Conservation (phyloP, 2,797 vertebrate genomes). For the Loris lydekkerianus region DNA sequence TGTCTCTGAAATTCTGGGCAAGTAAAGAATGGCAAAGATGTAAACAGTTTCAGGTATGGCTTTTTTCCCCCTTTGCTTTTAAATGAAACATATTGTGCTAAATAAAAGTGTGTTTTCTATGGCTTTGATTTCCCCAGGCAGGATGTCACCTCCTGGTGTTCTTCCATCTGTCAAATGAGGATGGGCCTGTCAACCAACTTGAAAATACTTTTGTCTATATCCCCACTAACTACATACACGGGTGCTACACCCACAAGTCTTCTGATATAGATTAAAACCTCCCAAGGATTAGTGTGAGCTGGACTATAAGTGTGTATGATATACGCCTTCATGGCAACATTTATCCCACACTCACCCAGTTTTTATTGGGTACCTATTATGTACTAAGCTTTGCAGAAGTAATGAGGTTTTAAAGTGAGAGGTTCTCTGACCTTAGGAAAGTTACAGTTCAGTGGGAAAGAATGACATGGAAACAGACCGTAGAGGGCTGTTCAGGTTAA, state of each 20-base stretch:
- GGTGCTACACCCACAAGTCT: neutral
- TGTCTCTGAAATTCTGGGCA: conserved; percentile 9
- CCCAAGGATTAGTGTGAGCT: too few species aligned
- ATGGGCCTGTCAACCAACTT: conserved; percentile 45
- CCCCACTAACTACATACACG: neutral
- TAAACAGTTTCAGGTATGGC: neutral
- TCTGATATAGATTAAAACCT: neutral
- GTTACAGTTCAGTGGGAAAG: neutral
- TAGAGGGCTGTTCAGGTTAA: neutral
- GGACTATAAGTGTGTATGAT: neutral
- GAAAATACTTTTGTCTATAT: conserved; percentile 48
- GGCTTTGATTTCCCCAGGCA: conserved; percentile 56
- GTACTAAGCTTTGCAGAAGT: neutral
- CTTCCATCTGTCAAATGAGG: conserved; percentile 54
- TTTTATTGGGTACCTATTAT: neutral
- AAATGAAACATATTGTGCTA: conserved; percentile 22
- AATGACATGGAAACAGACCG: neutral
- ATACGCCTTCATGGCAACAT: neutral
- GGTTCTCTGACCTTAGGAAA: neutral
- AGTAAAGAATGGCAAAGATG: neutral
- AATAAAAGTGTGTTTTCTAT: conserved; percentile 38
- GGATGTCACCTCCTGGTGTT: conserved; percentile 55
- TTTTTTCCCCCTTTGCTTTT: neutral
- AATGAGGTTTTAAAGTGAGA: neutral
- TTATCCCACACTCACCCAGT: neutral